Evolutionary conservation across 2,113 vertebrate species (phyloP), one percentile per base, ranked within the genome.

Genomic region (Toxotes jaculatrix): DNA sequence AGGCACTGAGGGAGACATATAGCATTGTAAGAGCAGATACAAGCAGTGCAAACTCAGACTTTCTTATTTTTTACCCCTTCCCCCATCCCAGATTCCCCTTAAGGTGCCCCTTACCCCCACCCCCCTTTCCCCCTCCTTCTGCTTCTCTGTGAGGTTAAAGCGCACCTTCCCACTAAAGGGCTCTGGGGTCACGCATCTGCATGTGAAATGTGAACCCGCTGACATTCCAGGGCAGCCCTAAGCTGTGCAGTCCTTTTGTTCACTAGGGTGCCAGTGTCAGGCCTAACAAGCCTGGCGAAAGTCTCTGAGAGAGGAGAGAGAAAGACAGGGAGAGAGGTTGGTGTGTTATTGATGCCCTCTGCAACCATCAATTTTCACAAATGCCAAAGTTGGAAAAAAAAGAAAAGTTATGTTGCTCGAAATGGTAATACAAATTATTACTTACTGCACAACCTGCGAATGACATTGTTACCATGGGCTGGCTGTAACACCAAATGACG

Each of bases 131-230:
- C 71, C 89, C 90, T 79, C 95, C 95, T 94, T 93, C 90, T 95
- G 95, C 95, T 95, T 94, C 95, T 94, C 87, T 87, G 87, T 70
- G 92, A 93, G 93, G 94, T 94, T 95, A 95, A 95, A 94, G 93
- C 93, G 87, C 95, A 96, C 95, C 95, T 96, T 95, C 95, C 80
- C 89, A 92, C 94, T 92, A 96, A 90, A 95, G 95, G 96, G 96
- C 95, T 96, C 95, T 88, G 94, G 91, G 95, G 96, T 96, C 95
- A 95, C 96, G 97, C 96, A 97, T 98, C 97, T 98, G 96, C 96
- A 97, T 97, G 97, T 97, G 97, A 97, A 97, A 98, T 97, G 95
- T 96, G 96, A 97, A 97, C 97, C 92, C 96, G 96, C 96, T 97
- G 96, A 98, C 97, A 98, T 98, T 97, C 97, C 96, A 93, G 89